phyloP scores from a whole-genome alignment of 2,888 invertebrate genomes.

The Idaea aversata region DNA sequence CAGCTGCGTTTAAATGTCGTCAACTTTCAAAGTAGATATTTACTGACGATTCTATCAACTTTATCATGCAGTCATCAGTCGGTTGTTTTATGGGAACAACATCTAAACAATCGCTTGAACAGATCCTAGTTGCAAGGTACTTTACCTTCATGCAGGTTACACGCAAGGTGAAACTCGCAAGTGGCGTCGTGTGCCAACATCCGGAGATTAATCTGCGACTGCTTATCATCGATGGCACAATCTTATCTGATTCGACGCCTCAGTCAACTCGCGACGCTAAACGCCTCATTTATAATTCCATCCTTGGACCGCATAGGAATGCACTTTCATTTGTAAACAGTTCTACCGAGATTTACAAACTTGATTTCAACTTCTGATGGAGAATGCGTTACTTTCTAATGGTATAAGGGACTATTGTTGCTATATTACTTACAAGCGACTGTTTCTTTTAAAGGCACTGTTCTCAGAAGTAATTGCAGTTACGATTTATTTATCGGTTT shows the following conservation, averaged over 20 bases:
- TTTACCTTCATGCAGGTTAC: neutral
- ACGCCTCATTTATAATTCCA: constrained; percentile 13
- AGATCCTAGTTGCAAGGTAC: neutral
- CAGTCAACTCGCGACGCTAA: neutral
- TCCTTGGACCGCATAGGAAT: constrained; percentile 9
- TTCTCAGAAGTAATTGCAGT: too few relatives aligned
- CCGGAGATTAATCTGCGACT: constrained; percentile 6
- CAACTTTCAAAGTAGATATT: neutral
- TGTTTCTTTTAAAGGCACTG: neutral
- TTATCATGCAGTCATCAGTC: neutral
- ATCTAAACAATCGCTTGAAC: too few relatives aligned
- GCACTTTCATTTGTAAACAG: constrained; percentile 12
- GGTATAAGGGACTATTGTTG: neutral
- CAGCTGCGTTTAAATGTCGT: neutral
- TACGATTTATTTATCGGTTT: too few relatives aligned
- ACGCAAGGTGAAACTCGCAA: neutral
- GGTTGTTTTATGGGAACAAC: too few relatives aligned
- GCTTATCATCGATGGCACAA: constrained; percentile 11
- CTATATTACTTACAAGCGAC: neutral
- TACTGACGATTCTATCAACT: neutral
- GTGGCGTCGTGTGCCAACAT: neutral
- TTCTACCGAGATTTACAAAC: constrained; percentile 5
- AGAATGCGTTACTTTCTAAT: neutral
- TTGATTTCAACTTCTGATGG: neutral
- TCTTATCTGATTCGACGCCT: constrained; percentile 14